phyloP scores from a whole-genome alignment of 2,113 vertebrate species.

The Hemiscyllium ocellatum region DNA sequence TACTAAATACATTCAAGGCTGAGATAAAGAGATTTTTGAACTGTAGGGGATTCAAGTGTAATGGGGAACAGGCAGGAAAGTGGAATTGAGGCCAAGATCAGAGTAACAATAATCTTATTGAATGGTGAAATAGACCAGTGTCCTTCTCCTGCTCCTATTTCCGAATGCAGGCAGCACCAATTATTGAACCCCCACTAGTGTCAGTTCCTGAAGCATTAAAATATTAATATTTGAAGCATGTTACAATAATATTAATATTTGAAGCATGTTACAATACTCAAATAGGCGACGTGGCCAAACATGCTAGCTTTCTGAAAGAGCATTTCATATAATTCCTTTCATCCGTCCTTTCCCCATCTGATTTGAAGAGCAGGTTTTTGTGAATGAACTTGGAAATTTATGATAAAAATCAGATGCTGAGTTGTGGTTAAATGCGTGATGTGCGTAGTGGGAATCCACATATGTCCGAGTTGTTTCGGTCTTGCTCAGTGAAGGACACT shows the following conservation, averaged over 20 bases:
- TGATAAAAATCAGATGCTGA: not conserved
- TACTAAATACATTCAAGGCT: not conserved
- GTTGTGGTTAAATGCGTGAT: not conserved
- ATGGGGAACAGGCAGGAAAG: not conserved
- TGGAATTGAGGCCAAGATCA: not conserved
- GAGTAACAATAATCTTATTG: not conserved
- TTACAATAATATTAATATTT: not conserved
- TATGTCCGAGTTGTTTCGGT: not conserved
- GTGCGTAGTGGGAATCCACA: not conserved
- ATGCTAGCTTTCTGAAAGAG: not conserved
- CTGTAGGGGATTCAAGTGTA: not conserved
- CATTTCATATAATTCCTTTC: not conserved
- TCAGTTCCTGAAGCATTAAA: not conserved
- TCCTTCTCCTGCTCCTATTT: not conserved
- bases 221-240: not conserved
- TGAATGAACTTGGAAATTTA: not conserved
- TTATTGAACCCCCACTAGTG: not conserved
- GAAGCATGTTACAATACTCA: not conserved
- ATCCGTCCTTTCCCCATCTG: not conserved
- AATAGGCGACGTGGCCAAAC: not conserved
- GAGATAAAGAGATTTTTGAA: not conserved
- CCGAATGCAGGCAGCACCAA: not conserved
- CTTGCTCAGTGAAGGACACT: not conserved
- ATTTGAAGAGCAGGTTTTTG: not conserved
- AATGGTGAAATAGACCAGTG: not conserved